Percentiles rank a stretch among this genome's conserved stretches.
Evolutionary conservation across 2,113 vertebrate species (phyloP).

Genomic region (Pomatostomus ruficeps): DNA sequence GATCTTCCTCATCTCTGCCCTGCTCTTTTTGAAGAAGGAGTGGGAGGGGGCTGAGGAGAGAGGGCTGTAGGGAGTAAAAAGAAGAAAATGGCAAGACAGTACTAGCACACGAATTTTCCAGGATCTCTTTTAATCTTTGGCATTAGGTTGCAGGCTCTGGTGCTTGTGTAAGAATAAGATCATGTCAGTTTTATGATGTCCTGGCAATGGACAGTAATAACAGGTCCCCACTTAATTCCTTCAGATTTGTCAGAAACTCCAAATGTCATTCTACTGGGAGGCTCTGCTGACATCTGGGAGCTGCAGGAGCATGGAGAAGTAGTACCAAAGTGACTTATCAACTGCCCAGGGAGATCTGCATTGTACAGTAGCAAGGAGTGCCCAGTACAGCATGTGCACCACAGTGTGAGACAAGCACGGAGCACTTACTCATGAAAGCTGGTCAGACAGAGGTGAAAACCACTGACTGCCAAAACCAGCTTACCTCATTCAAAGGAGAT

Average conservation of each 20-base stretch:
- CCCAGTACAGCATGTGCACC: accelerated
- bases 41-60: neutral
- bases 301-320: neutral
- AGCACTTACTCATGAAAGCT: neutral
- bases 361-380: neutral
- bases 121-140: neutral
- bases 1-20: neutral
- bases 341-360: neutral
- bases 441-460: neutral
- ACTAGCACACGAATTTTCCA: neutral
- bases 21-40: neutral
- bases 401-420: neutral
- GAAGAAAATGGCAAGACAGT: neutral
- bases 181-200: neutral
- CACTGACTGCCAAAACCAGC: neutral
- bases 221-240: neutral
- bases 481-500: neutral
- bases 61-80: neutral
- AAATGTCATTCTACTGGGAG: neutral
- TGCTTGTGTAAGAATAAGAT: neutral
- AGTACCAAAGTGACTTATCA: neutral
- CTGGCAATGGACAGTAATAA: neutral
- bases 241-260: neutral
- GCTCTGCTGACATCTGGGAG: neutral
- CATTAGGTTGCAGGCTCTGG: neutral